phyloP scores from a whole-genome alignment of 37 sponge, comb jelly and placozoan genomes.

The Chondrilla cf. caribensis region DNA sequence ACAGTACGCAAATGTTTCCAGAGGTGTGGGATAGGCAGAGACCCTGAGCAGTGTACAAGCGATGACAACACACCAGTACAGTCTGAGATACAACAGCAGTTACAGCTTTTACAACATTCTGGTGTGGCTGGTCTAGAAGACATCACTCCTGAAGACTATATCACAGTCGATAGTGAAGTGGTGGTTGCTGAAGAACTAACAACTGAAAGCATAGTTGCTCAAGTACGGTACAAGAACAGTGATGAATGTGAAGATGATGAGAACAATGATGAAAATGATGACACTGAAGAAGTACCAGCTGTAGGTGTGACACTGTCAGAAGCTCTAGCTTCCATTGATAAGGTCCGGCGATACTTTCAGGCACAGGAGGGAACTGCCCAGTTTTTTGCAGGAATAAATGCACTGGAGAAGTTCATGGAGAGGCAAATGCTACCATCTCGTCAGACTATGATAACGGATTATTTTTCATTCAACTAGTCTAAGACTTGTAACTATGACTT shows the following conservation, averaged over 20 bases:
- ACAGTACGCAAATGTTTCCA: background rate
- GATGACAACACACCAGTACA: background rate
- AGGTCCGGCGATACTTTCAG: background rate
- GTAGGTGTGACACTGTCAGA: background rate
- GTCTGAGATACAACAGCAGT: background rate
- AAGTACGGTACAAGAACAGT: background rate
- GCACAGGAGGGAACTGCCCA: background rate
- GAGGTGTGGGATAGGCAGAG: conserved; percentile 1
- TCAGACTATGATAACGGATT: conserved; percentile 15
- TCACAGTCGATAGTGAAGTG: background rate
- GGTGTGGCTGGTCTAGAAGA: conserved; percentile 7
- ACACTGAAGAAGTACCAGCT: background rate
- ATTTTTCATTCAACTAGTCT: background rate
- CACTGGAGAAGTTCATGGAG: background rate
- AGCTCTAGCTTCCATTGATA: conserved; percentile 12
- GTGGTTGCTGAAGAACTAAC: conserved; percentile 4
- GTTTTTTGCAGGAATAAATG: background rate
- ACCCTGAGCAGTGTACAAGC: background rate
- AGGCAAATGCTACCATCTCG: background rate
- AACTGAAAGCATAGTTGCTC: conserved; percentile 15
- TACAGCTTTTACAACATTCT: conserved; percentile 12
- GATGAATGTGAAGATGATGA: background rate
- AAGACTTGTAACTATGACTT: background rate
- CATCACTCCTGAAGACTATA: conserved; percentile 15
- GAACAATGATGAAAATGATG: background rate